Base-by-base conservation (phyloP, 1,140 invertebrate genomes). In the Orchesella cincta region DNA sequence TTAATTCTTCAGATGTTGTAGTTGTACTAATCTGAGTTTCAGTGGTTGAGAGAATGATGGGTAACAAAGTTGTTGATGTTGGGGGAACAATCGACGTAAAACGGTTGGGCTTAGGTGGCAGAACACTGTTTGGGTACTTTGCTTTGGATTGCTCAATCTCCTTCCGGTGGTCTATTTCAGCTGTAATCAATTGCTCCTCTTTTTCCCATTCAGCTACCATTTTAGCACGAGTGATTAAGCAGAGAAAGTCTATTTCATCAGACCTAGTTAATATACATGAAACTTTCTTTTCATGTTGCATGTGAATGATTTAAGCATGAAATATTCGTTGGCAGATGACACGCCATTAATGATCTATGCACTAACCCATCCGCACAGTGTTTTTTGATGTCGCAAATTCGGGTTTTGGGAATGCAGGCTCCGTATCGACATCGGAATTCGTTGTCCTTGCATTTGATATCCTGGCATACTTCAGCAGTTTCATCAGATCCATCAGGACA, bases 381-480 rank as follows among this genome's bases (percentile, higher is more conserved):
- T n/a, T 33, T 31, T 33, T 67, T 67, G 1, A 67, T 12, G 62
- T 67, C 31, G 23, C 62, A 67, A 5, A 67, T 67, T 33, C 33
- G 26, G 8, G 62, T 67, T 14, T 29, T 31, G 1, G 75, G 62
- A 23, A 81, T 77, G 35, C 80, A 81, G 20, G 72, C 80, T 64
- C 80, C 80, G 54, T 81, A 81, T 73, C 76, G 76, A 33, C 80
- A 81, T 26, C 36, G 46, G 36, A 81, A 81, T 35, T 81, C 33
- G 31, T 76, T 51, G 0, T 67, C 39, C 29, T 74, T 73, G 33
- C 80, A 81, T n/a, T 62, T 14, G 1, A 33, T 23, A 23, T 80
- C 74, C 33, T 71, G 34, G 36, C 81, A 78, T 16, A 80, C 81
- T 73, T 81, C 80, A 0, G 34, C 36, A 33, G 78, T 75, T 28